Base-by-base conservation (phyloP, 1,140 invertebrate species). In the Heterodera schachtii region DNA sequence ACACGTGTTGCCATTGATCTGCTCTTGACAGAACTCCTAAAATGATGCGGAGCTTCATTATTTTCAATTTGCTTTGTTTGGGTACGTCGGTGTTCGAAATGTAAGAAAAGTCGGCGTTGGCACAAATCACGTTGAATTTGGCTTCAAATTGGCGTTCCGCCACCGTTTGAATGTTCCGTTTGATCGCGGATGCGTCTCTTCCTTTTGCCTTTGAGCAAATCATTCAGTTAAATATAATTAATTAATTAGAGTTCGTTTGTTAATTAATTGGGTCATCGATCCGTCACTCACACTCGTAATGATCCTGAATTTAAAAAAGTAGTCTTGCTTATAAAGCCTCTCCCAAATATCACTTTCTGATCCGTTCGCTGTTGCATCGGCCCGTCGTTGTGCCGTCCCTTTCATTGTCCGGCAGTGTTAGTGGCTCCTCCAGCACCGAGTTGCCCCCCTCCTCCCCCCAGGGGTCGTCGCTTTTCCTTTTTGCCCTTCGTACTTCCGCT, bases 1-100 rank as follows among this genome's bases (percentile, higher is more conserved):
- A 69, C 77, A 78, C 44, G 70, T 78, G 47, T 64, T 69, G 47
- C 77, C 77, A 69, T 78, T 78, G 21, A 78, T 46, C 46, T 78
- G 43, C 16, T 70, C 64, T 69, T 78, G 77, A 21, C 77, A 78
- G n/a, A 70, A 78, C 21, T 78, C 77, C 77, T 78, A 8, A 44
- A 57, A 57, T 31, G 31, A 31, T 31, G 13, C 21, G 21, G 21
- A 76, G 21, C 66, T 49, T 43, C 4, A 66, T 52, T 7, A 46
- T 3, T 11, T 0, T 44, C n/a, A 64, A 77, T 71, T 71, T 2
- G 69, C 2, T 78, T 70, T 64, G 6, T 43, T 43, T 16, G 13
- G n/a, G 13, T 4, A 78, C 77, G 8, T 78, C 77, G 13, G 77
- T 78, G 49, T 78, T 78, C 11, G 77, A 66, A 21, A 78, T 69